Evolutionary conservation across 2,113 vertebrate genomes (phyloP).

Genomic region (Glaucidium brasilianum): DNA sequence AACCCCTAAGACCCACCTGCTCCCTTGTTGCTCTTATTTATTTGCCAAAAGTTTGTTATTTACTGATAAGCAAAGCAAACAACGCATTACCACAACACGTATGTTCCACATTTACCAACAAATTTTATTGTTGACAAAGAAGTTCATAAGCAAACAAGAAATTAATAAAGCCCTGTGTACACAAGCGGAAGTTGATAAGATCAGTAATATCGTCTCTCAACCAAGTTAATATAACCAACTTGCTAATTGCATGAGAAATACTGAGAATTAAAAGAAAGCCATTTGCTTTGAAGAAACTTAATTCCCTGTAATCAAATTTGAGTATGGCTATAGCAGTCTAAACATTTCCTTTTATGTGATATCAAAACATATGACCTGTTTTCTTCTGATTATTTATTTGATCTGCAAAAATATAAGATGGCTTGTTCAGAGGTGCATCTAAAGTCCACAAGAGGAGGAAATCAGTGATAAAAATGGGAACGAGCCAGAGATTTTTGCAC

Average conservation of each 20-base stretch:
- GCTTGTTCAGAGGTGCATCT: not conserved
- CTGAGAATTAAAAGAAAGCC: not conserved
- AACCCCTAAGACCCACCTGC: slow-evolving; percentile 8
- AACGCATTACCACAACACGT: not conserved
- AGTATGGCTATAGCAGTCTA: not conserved
- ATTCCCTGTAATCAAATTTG: not conserved
- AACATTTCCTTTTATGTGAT: not conserved
- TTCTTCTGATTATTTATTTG: not conserved
- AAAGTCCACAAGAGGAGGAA: not conserved
- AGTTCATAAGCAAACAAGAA: slow-evolving; percentile 53
- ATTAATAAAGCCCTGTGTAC: slow-evolving; percentile 5
- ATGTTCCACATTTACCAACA: slow-evolving; percentile 11
- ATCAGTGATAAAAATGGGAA: not conserved
- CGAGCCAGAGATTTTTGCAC: not conserved
- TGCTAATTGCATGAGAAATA: slow-evolving; percentile 25
- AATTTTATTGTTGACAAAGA: slow-evolving; percentile 41
- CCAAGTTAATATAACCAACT: slow-evolving; percentile 35
- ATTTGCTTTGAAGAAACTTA: slow-evolving; percentile 45
- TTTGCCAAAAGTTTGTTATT: slow-evolving; percentile 66
- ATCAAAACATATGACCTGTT: not conserved
- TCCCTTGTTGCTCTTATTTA: slow-evolving; percentile 44
- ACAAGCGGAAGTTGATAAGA: slow-evolving; percentile 37
- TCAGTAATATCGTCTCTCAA: slow-evolving; percentile 33
- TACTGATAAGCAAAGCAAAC: slow-evolving; percentile 66
- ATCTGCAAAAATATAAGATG: not conserved